These are phyloP conservation scores for Micronycteris hirsuta DNA, from an alignment of 2,113 vertebrate genomes.

Conservation along the genomic window DNA sequence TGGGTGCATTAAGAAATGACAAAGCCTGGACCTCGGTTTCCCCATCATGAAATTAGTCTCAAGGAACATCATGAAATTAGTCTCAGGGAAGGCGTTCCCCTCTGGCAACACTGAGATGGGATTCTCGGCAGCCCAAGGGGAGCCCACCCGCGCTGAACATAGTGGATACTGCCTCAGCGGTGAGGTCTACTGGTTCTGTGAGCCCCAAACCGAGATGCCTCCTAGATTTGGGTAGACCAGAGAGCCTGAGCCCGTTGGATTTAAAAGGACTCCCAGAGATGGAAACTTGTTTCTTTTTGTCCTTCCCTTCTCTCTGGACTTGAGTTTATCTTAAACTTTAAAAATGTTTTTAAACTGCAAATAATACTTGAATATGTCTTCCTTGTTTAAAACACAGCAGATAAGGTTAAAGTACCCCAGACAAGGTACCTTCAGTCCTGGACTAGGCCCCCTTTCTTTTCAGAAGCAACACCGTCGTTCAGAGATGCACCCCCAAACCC, in stretches of 20 bases:
- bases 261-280: neutral
- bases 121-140: neutral
- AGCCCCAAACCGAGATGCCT: neutral
- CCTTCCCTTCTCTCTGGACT: neutral
- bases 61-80: neutral
- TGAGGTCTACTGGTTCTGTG: neutral
- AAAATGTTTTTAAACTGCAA: neutral
- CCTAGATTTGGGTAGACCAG: neutral
- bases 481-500: neutral
- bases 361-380: neutral
- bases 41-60: neutral
- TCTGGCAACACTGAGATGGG: neutral
- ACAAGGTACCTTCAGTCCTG: neutral
- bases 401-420: neutral
- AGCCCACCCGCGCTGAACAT: neutral
- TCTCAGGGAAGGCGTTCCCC: neutral
- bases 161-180: neutral
- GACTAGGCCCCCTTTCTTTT: neutral
- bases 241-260: neutral
- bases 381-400: neutral
- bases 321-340: neutral
- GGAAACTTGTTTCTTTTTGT: conserved; percentile 5
- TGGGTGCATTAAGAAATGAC: neutral
- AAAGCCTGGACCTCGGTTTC: neutral
- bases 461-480: neutral